These are phyloP conservation scores for Caenorhabditis drosophilae DNA, from an alignment of 2,888 invertebrate species.

Conservation along the genomic window DNA sequence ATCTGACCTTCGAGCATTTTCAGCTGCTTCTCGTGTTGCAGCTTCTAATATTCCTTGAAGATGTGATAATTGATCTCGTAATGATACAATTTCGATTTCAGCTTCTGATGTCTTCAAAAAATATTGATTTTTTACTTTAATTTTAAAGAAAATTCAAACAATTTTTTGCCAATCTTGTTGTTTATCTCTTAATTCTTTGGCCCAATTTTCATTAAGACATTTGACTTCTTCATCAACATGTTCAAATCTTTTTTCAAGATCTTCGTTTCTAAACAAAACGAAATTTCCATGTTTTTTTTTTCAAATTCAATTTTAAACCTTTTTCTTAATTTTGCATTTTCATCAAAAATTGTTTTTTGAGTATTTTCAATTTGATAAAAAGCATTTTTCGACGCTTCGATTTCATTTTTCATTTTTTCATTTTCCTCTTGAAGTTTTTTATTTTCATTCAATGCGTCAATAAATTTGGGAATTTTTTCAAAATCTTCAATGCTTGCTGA, in stretches of 20 bases:
- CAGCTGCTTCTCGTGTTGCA: slow-evolving; percentile 50
- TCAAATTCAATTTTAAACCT: slow-evolving; percentile 10
- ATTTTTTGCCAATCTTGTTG: slow-evolving; percentile 43
- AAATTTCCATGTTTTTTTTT: slow-evolving; percentile 1
- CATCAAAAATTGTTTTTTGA: slow-evolving; percentile 32
- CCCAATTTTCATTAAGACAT: slow-evolving; percentile 55
- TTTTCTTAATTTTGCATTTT: slow-evolving; percentile 31
- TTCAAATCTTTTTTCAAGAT: slow-evolving; percentile 45
- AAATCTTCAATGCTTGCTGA: slow-evolving; percentile 30
- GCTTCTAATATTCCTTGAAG: slow-evolving; percentile 46
- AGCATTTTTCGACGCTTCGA: slow-evolving; percentile 22
- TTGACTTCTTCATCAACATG: slow-evolving; percentile 47
- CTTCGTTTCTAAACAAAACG: slow-evolving; percentile 30
- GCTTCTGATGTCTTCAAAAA: slow-evolving; percentile 34
- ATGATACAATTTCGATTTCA: slow-evolving; percentile 40
- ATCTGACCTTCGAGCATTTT: slow-evolving; percentile 52
- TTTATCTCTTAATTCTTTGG: slow-evolving; percentile 40
- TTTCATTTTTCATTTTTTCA: slow-evolving; percentile 10
- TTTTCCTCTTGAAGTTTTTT: slow-evolving; percentile 22
- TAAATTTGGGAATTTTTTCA: slow-evolving; percentile 30
- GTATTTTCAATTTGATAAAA: slow-evolving; percentile 31
- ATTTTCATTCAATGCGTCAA: slow-evolving; percentile 23
- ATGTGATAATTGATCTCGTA: slow-evolving; percentile 40
- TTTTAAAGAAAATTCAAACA: slow-evolving; percentile 10
- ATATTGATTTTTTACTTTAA: background rate